Evolutionary conservation across 2,888 invertebrate species (phyloP).

Genomic region (Globia sparganii): DNA sequence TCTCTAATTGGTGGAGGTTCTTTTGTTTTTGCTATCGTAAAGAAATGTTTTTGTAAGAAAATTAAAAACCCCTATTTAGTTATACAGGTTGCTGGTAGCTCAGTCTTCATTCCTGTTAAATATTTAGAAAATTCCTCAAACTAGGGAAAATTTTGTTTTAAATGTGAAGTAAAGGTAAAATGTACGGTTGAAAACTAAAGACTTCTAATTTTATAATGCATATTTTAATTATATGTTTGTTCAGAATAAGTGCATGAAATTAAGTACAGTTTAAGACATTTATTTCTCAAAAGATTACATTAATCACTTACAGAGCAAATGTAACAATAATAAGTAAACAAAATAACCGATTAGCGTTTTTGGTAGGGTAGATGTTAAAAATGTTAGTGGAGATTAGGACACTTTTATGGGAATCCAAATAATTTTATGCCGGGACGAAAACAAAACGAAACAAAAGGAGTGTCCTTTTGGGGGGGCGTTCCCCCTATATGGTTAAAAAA

Average conservation of each 20-base stretch:
- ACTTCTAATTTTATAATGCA: not conserved
- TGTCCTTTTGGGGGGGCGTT: not conserved
- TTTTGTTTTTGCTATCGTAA: constrained; percentile 1
- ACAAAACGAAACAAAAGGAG: too few species aligned
- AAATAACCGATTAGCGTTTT: too few species aligned
- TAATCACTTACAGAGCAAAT: too few species aligned
- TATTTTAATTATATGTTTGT: not conserved
- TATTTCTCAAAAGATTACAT: too few species aligned
- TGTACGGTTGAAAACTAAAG: not conserved
- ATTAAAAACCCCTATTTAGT: too few species aligned
- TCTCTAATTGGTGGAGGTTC: not conserved
- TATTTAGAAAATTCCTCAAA: not conserved
- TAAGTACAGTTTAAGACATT: too few species aligned
- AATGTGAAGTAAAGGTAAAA: not conserved
- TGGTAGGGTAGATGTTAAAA: too few species aligned
- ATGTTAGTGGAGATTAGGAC: too few species aligned
- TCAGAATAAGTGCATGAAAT: not conserved
- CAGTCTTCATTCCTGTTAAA: not conserved
- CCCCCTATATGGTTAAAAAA: not conserved
- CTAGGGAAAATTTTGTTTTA: not conserved
- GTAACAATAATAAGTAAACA: too few species aligned
- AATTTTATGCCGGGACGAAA: not conserved
- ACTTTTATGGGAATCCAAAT: not conserved
- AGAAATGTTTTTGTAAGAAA: not conserved
- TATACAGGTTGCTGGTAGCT: not conserved